These are phyloP conservation scores for Melipona quadrifasciata DNA, from an alignment of 1,140 invertebrate genomes.

Conservation along the genomic window DNA sequence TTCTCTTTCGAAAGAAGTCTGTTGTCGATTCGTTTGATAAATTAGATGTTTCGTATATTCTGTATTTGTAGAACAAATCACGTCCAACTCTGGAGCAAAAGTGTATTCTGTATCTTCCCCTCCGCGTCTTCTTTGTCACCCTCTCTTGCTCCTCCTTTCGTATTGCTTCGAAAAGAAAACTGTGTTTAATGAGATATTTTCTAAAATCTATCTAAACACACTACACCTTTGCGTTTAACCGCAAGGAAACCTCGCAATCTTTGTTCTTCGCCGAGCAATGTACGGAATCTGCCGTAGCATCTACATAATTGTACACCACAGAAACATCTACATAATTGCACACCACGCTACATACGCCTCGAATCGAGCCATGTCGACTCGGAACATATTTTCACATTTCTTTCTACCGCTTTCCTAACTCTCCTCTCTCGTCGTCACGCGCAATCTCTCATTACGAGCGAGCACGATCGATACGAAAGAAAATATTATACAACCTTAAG, in stretches of 20 bases:
- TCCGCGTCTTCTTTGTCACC: too few relatives aligned
- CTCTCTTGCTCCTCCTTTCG: too few relatives aligned
- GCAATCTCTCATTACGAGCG: constrained; percentile 12
- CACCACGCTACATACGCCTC: too few relatives aligned
- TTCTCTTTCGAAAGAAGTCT: background rate
- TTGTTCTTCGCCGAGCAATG: background rate
- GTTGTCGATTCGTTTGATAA: background rate
- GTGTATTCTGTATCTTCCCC: too few relatives aligned
- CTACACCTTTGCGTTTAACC: background rate
- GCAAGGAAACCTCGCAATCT: background rate
- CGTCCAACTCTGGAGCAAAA: too few relatives aligned
- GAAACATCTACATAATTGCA: background rate
- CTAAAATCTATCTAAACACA: background rate
- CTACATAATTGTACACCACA: background rate
- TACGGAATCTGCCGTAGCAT: background rate
- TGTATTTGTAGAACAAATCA: background rate
- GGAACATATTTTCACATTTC: background rate
- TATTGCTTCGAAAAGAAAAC: background rate
- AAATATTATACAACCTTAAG: background rate
- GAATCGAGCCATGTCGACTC: background rate
- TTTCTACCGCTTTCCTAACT: background rate
- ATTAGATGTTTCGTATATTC: background rate
- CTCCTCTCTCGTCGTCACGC: background rate
- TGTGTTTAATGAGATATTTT: background rate
- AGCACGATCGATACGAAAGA: background rate